phyloP scores from a whole-genome alignment of 92 coral and sea anemone genomes.

The Paramuricea clavata region DNA sequence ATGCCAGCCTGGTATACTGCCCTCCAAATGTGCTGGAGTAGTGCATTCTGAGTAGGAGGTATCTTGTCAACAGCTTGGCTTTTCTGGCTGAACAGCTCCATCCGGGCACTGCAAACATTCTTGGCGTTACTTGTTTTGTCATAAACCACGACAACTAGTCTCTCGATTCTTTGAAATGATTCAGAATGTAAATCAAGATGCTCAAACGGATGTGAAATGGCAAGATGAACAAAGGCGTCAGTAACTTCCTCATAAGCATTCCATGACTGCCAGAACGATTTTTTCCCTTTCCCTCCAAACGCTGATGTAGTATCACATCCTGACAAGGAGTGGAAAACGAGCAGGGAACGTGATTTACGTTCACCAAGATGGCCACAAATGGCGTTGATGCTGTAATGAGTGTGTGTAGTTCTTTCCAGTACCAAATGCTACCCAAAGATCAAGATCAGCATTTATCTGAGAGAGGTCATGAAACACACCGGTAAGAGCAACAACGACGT shows the following conservation, averaged over 20 bases:
- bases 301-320: conserved; percentile 53
- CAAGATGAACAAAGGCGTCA: neutral
- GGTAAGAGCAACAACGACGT: conserved; percentile 40
- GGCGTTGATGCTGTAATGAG: conserved; percentile 7
- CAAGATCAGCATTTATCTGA: neutral
- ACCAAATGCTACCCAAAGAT: conserved; percentile 56
- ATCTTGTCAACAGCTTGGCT: neutral
- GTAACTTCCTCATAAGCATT: neutral
- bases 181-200: too few species aligned
- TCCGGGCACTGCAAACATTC: neutral
- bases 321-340: conserved; percentile 49
- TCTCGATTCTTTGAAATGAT: too few species aligned
- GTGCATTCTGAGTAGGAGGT: conserved; percentile 26
- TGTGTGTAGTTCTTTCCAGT: conserved; percentile 19
- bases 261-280: conserved; percentile 34
- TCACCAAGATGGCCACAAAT: conserved; percentile 30
- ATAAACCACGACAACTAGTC: neutral
- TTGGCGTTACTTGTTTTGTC: neutral
- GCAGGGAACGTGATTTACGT: conserved; percentile 40
- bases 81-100: neutral
- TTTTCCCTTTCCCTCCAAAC: conserved; percentile 42
- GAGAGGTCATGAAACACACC: conserved; percentile 20
- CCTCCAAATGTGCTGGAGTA: conserved; percentile 34
- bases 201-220: neutral
- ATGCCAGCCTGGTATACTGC: conserved; percentile 46